These are phyloP conservation scores for Crocallis elinguaria DNA, from an alignment of 2,888 invertebrate species.

Conservation along the genomic window DNA sequence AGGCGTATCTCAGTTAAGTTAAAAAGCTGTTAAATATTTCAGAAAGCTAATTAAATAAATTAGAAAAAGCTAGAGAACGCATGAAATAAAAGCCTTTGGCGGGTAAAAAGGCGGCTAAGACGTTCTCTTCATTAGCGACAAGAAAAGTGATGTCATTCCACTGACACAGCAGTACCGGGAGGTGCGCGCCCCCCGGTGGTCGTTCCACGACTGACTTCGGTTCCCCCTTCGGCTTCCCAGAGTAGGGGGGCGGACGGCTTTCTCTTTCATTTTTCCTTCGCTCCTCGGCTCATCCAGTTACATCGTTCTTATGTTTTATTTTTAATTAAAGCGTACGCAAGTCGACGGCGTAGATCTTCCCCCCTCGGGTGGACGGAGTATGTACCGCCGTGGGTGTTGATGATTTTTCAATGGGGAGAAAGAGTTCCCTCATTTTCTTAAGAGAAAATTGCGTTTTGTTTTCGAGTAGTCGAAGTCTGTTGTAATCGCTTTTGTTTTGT, in stretches of 20 bases:
- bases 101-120: constrained; percentile 71
- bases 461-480: constrained; percentile 84
- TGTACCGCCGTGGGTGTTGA: constrained; percentile 83
- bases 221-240: constrained; percentile 54
- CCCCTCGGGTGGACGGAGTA: constrained; percentile 58
- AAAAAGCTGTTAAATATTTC: too few relatives aligned
- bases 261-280: constrained; percentile 85
- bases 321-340: constrained; percentile 86
- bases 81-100: constrained; percentile 59
- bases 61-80: constrained; percentile 51
- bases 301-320: constrained; percentile 86
- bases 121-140: constrained; percentile 84
- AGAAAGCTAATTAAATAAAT: constrained; percentile 59
- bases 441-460: constrained; percentile 86
- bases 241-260: constrained; percentile 77
- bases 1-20: too few relatives aligned
- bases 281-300: constrained; percentile 85
- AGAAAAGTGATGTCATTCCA: constrained; percentile 83
- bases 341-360: constrained; percentile 83
- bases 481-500: constrained; percentile 84
- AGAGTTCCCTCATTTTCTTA: constrained; percentile 86
- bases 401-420: constrained; percentile 86
- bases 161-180: constrained; percentile 74
- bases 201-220: constrained; percentile 77
- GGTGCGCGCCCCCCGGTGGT: constrained; percentile 73